Evolutionary conservation across 53 echinoderm and acorn worm species (phyloP), one percentile per base, ranked within the genome.

Genomic region (Paracentrotus lividus): DNA sequence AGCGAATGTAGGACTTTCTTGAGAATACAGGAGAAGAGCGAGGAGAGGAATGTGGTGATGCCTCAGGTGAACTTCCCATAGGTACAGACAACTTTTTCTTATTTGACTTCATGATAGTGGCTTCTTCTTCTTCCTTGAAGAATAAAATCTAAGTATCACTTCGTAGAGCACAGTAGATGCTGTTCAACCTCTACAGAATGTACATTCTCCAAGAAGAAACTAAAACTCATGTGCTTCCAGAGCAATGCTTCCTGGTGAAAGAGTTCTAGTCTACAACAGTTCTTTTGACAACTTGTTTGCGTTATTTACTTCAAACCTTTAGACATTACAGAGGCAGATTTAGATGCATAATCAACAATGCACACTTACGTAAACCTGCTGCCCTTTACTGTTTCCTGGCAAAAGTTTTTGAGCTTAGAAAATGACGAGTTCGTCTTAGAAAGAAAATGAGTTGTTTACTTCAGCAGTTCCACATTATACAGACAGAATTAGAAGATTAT

Each of bases 1-100:
- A 90, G 2, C 90, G 90, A 53, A 90, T 75, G 90, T 90, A 90
- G 33, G 90, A 90, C 90, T 72, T 68, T 45, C 90, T 68, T 23
- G 68, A 67, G 53, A 90, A 53, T 23, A 90, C 42, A 5, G 89
- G 89, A 10, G 89, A 89, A 3, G 89, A 60, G 13, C 57, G 43
- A 16, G 90, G 90, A 42, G 90, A 90, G 8, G 51, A 44, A 20
- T 31, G 44, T 3, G 68, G 68, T 29, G 69, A 69, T 27, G 89
- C 45, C 34, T 87, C 87, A 21, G 87, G 87, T 36, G 87, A 87
- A 20, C 87, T 87, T 57, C 89, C 64, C 52, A 45, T 53, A 40
- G 68, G 69, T 8, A 90, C 90, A 49, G 68, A 15, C 52, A 90
- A 27, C 14, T 10, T 45, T 8, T 72, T 90, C 33, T 31, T 72